Evolutionary conservation across 2,113 vertebrate genomes (phyloP).

Genomic region (Copsychus sechellarum): DNA sequence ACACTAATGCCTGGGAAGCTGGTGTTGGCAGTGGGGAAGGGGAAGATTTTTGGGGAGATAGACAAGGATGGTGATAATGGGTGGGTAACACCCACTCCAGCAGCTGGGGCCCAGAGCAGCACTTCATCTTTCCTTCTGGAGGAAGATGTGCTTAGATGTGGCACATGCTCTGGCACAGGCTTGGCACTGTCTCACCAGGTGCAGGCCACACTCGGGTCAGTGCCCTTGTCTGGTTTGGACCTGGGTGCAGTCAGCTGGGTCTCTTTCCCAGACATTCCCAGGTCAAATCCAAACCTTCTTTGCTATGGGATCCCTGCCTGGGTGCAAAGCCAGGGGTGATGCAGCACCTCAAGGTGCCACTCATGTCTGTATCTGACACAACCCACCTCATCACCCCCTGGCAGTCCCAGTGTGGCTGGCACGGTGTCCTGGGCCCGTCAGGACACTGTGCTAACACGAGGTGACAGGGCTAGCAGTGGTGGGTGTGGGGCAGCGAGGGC

Average conservation of each 20-base stretch:
- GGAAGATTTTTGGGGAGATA: background rate
- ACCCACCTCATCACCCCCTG: accelerated
- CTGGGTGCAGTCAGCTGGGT: background rate
- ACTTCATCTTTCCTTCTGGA: background rate
- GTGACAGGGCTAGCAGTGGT: background rate
- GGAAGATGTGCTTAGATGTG: background rate
- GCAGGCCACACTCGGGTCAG: accelerated
- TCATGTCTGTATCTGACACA: accelerated
- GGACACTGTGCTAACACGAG: background rate
- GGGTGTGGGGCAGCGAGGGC: accelerated
- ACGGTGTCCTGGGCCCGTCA: accelerated
- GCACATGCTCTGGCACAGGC: accelerated
- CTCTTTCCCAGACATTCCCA: background rate
- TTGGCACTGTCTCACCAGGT: accelerated
- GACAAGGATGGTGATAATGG: background rate
- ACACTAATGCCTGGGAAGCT: background rate
- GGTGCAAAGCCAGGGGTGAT: background rate
- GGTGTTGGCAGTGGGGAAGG: background rate
- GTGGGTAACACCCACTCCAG: accelerated
- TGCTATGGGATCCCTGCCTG: background rate
- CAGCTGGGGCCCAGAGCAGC: background rate
- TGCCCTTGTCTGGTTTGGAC: background rate
- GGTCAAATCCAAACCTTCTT: background rate
- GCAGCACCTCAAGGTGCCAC: background rate
- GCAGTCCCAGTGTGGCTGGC: accelerated